Percentiles rank a stretch among this genome's conserved stretches.
Conservation (phyloP, 2,888 invertebrate species). For the Spilarctia lutea region DNA sequence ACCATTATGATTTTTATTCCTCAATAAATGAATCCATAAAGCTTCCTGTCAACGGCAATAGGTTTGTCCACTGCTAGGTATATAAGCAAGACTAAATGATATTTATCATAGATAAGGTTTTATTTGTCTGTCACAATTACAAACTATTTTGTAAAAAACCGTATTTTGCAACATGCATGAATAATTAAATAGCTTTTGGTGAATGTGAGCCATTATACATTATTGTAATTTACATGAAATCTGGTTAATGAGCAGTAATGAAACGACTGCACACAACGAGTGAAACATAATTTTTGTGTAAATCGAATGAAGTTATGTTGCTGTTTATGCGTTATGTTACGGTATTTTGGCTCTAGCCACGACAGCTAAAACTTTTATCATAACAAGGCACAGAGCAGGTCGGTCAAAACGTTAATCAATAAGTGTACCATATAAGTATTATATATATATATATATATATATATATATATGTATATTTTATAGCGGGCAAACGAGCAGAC, state of each 20-base stretch:
- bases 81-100: no score
- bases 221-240: conserved; percentile 39
- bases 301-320: conserved; percentile 49
- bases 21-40: neutral
- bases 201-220: conserved; percentile 13
- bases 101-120: no score
- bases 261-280: conserved; percentile 44
- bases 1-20: no score
- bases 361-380: conserved; percentile 37
- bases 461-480: no score
- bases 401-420: neutral
- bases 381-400: neutral
- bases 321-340: conserved; percentile 40
- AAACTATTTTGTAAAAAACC: neutral
- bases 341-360: conserved; percentile 38
- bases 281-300: conserved; percentile 1
- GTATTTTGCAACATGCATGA: neutral
- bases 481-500: no score
- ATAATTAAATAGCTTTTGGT: neutral
- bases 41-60: no score
- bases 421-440: no score
- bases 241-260: conserved; percentile 50
- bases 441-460: no score
- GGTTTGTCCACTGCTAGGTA: no score
- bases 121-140: neutral